phyloP scores from a whole-genome alignment of 2,113 vertebrate genomes.

The Engraulis encrasicolus region DNA sequence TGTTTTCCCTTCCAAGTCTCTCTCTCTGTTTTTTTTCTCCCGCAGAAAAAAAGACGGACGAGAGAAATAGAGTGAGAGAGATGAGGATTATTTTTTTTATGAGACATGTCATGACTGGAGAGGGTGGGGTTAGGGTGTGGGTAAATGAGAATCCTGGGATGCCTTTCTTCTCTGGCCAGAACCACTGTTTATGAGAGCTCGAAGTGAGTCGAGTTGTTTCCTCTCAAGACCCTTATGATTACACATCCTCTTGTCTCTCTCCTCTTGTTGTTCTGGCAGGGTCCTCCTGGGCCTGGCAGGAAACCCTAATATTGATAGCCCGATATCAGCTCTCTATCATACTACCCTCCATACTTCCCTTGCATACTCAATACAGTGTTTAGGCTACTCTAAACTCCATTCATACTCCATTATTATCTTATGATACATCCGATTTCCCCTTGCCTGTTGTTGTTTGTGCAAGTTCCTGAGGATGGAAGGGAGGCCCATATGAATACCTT shows the following conservation, averaged over 20 bases:
- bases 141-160: conserved; percentile 43
- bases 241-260: conserved; percentile 21
- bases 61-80: background rate
- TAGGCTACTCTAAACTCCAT: no score
- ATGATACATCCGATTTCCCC: no score
- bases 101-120: conserved; percentile 43
- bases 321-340: no score
- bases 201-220: conserved; percentile 41
- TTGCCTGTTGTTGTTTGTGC: no score
- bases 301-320: no score
- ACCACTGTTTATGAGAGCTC: conserved; percentile 40
- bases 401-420: no score
- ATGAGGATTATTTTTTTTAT: conserved; percentile 40
- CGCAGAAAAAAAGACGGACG: background rate
- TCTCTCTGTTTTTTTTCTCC: conserved; percentile 2
- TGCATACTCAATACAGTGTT: no score
- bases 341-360: no score
- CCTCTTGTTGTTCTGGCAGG: background rate
- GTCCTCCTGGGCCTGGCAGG: background rate
- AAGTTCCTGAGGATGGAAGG: no score
- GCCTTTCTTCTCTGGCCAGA: conserved; percentile 43
- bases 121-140: conserved; percentile 36
- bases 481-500: no score
- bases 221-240: conserved; percentile 28
- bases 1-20: conserved; percentile 17